Evolutionary conservation across 2,113 vertebrate species (phyloP).

Genomic region (Paramisgurnus dabryanus): DNA sequence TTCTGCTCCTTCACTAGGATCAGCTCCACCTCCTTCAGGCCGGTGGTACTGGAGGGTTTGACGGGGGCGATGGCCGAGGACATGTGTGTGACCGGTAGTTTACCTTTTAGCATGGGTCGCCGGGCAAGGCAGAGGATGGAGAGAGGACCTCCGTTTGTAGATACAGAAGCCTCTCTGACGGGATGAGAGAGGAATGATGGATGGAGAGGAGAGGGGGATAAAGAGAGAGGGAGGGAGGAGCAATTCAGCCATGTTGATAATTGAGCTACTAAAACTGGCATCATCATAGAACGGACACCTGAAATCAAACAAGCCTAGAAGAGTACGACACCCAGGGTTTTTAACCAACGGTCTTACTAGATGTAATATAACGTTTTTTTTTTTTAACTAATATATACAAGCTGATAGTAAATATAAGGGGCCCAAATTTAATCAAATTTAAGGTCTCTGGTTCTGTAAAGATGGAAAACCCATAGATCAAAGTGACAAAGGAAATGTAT

Average conservation of each 20-base stretch:
- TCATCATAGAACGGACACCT: not conserved
- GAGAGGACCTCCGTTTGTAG: not conserved
- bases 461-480: too few relatives aligned
- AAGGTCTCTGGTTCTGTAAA: too few relatives aligned
- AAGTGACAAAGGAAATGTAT: too few relatives aligned
- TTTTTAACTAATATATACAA: too few relatives aligned
- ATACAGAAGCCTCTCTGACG: conserved; percentile 9
- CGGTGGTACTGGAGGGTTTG: conserved; percentile 74
- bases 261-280: not conserved
- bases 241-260: conserved; percentile 40
- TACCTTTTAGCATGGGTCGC: conserved; percentile 66
- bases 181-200: not conserved
- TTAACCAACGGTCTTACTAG: too few relatives aligned
- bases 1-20: conserved; percentile 88
- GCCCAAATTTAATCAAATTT: too few relatives aligned
- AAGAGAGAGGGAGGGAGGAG: conserved; percentile 26
- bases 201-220: conserved; percentile 2
- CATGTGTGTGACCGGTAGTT: conserved; percentile 71
- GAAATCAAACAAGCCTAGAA: too few relatives aligned
- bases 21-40: conserved; percentile 84
- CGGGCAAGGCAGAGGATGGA: conserved; percentile 23
- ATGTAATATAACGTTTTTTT: too few relatives aligned
- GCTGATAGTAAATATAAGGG: too few relatives aligned
- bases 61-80: conserved; percentile 75
- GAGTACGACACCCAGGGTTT: too few relatives aligned